phyloP scores from a whole-genome alignment of 2,888 invertebrate species.

The Synergus umbraculus region DNA sequence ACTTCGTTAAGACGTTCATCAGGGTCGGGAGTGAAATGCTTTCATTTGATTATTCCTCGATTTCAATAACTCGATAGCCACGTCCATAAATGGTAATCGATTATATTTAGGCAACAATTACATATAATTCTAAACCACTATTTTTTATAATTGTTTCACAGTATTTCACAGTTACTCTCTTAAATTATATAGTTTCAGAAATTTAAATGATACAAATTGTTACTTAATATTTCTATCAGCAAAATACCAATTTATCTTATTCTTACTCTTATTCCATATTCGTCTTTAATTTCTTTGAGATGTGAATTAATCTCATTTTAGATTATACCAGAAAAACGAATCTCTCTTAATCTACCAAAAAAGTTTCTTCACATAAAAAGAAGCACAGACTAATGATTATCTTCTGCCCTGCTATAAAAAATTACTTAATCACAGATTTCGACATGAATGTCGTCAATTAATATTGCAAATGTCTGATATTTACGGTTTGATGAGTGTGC shows the following conservation, averaged over 20 bases:
- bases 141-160: not conserved
- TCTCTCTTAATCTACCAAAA: not conserved
- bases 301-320: too few species aligned
- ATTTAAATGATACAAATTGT: not conserved
- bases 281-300: too few species aligned
- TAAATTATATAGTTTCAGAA: too few species aligned
- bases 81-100: slow-evolving; percentile 57
- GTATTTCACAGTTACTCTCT: too few species aligned
- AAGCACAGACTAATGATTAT: too few species aligned
- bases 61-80: slow-evolving; percentile 73
- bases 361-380: not conserved
- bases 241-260: too few species aligned
- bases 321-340: not conserved
- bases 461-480: not conserved
- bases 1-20: slow-evolving; percentile 77
- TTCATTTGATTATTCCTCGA: slow-evolving; percentile 76
- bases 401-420: not conserved
- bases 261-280: too few species aligned
- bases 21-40: slow-evolving; percentile 71
- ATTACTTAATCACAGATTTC: not conserved
- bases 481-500: not conserved
- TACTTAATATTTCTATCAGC: not conserved
- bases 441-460: not conserved
- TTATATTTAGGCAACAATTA: slow-evolving; percentile 42
- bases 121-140: not conserved